Conservation (phyloP, 2,888 invertebrate genomes). For the Yponomeuta malinellus region DNA sequence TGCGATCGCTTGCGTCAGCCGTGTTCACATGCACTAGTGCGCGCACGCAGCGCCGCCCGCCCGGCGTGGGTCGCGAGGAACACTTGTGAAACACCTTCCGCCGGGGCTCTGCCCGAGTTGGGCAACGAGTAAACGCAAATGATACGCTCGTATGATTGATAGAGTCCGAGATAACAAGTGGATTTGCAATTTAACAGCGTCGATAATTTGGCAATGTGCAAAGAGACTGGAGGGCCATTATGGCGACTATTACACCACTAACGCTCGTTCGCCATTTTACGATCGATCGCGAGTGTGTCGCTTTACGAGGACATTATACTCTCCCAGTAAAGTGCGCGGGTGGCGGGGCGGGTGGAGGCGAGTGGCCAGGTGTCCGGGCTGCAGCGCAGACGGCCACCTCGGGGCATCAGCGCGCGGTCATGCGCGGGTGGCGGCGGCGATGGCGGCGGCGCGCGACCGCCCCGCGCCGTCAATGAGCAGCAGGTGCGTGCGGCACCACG, state of each 20-base stretch:
- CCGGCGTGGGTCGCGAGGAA: not conserved
- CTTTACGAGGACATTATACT: not conserved
- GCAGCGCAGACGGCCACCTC: not conserved
- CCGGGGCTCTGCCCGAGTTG: not conserved
- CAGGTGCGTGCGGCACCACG: not conserved
- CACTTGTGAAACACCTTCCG: not conserved
- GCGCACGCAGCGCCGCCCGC: not conserved
- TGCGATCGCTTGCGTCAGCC: not conserved
- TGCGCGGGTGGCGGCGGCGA: not conserved
- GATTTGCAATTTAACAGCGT: not conserved
- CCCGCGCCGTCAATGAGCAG: not conserved
- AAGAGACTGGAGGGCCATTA: not conserved
- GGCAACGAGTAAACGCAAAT: not conserved
- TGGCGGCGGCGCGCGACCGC: too few relatives aligned
- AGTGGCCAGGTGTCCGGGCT: not conserved
- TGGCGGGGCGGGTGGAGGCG: not conserved
- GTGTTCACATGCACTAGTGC: not conserved
- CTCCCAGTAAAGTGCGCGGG: not conserved
- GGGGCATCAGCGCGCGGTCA: not conserved
- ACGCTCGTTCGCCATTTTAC: not conserved
- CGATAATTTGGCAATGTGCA: not conserved
- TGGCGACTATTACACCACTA: not conserved
- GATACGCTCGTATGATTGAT: conserved; percentile 1
- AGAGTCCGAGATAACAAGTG: not conserved
- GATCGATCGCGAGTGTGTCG: not conserved